Conservation (phyloP, 2,888 invertebrate species). For the Gisinianus flammeolus region DNA sequence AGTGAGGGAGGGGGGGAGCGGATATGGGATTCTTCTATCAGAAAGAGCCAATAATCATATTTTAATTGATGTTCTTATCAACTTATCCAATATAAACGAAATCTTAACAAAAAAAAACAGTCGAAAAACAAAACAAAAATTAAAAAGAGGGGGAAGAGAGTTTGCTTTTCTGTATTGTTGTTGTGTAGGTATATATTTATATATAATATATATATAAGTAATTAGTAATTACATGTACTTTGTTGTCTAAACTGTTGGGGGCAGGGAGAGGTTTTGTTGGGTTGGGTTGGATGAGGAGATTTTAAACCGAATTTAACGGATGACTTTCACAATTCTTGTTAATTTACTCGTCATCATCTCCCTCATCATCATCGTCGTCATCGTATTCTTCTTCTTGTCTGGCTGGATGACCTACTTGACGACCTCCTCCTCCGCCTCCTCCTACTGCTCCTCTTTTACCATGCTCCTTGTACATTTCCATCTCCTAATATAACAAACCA, state of each 20-base stretch:
- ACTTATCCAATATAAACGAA: no score
- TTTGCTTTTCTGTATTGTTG: background rate
- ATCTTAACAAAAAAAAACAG: slow-evolving; percentile 17
- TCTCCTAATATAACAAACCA: slow-evolving; percentile 16
- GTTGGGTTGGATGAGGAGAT: background rate
- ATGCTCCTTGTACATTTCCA: slow-evolving; percentile 40
- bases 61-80: no score
- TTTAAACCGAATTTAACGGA: background rate
- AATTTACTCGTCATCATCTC: background rate
- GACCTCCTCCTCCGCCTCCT: no score
- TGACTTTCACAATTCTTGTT: background rate
- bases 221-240: background rate
- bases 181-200: background rate
- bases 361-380: slow-evolving; percentile 43
- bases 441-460: no score
- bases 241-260: background rate
- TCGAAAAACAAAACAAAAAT: slow-evolving; percentile 29
- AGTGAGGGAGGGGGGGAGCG: no score
- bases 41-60: no score
- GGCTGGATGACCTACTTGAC: slow-evolving; percentile 20
- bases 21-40: no score
- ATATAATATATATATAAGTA: background rate
- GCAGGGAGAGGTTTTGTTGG: background rate
- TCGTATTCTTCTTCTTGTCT: slow-evolving; percentile 33
- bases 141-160: slow-evolving; percentile 1